These are phyloP conservation scores for Ceratina australensis DNA, from an alignment of 1,140 invertebrate species.

Conservation along the genomic window DNA sequence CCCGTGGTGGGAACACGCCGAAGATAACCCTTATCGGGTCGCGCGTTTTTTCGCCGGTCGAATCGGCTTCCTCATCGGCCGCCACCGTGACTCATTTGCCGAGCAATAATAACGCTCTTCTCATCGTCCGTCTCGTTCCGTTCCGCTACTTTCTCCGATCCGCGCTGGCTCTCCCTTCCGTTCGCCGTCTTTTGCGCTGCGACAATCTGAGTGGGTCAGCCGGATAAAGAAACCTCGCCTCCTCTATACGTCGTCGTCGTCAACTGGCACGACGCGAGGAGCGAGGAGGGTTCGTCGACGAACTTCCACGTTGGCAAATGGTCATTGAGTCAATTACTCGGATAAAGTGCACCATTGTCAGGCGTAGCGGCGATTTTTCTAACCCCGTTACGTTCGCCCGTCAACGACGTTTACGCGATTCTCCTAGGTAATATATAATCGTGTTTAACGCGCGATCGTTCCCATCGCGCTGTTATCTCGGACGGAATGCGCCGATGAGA, in stretches of 20 bases:
- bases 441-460: background rate
- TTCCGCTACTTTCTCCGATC: background rate
- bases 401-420: conserved; percentile 52
- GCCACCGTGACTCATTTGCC: conserved; percentile 60
- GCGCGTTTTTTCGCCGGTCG: conserved; percentile 49
- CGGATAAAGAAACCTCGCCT: conserved; percentile 69
- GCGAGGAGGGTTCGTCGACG: conserved; percentile 36
- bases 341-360: conserved; percentile 77
- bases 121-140: conserved; percentile 7
- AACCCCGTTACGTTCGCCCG: conserved; percentile 69
- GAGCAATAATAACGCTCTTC: conserved; percentile 55
- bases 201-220: conserved; percentile 70
- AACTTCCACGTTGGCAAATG: conserved; percentile 72
- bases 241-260: conserved; percentile 37
- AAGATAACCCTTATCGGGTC: conserved; percentile 61
- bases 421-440: too few relatives aligned
- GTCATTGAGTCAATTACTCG: conserved; percentile 78
- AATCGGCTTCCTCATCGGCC: conserved; percentile 39
- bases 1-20: conserved; percentile 16
- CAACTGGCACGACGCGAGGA: conserved; percentile 35
- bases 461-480: background rate
- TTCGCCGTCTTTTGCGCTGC: conserved; percentile 58
- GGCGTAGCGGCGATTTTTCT: conserved; percentile 74
- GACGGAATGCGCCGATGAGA: background rate
- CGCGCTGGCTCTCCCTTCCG: conserved; percentile 17